phyloP scores from a whole-genome alignment of 2,888 invertebrate species.

The Oconnorella tubifera region DNA sequence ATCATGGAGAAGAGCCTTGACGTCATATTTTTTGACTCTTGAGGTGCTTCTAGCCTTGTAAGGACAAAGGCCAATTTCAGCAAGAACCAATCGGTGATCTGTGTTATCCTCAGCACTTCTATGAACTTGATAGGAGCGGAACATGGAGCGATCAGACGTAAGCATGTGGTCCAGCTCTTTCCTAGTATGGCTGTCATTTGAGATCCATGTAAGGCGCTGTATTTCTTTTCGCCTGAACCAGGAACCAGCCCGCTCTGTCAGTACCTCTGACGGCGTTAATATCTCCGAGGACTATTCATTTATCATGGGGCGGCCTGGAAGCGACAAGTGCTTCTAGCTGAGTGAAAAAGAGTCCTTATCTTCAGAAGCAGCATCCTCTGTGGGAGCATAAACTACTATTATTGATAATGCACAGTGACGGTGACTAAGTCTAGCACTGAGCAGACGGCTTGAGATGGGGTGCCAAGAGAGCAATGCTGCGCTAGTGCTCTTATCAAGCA shows the following conservation, averaged over 20 bases:
- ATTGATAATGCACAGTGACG: background rate
- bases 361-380: background rate
- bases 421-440: background rate
- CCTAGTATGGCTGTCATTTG: background rate
- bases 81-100: background rate
- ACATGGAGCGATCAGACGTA: background rate
- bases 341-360: background rate
- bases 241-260: background rate
- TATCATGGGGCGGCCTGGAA: too few relatives aligned
- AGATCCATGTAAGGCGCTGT: background rate
- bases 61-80: too few relatives aligned
- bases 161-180: constrained; percentile 3
- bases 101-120: background rate
- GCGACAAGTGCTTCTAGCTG: background rate
- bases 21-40: too few relatives aligned
- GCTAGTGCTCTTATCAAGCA: too few relatives aligned
- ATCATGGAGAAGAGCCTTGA: too few relatives aligned
- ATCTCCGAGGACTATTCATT: background rate
- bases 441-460: too few relatives aligned
- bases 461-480: too few relatives aligned
- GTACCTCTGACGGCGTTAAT: background rate
- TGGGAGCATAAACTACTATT: background rate
- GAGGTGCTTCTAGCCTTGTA: too few relatives aligned
- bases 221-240: background rate
- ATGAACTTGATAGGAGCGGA: background rate